Conservation (phyloP, 2,113 vertebrate species). For the Coracopsis vasa region DNA sequence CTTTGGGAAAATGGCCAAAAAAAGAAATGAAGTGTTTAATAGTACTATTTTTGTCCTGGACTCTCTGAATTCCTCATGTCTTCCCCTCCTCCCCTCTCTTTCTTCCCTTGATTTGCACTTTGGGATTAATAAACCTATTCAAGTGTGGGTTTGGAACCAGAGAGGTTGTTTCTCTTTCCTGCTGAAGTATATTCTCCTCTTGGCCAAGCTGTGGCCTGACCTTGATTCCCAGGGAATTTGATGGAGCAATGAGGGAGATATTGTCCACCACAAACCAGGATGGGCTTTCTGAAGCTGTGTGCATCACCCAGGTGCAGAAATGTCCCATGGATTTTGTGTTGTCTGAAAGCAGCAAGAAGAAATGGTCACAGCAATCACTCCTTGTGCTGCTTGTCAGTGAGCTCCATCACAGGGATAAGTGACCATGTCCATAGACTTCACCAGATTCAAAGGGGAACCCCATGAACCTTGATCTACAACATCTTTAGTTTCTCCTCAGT, state of each 20-base stretch:
- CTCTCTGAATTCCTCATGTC: not conserved
- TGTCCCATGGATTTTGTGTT: accelerated
- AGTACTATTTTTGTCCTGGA: not conserved
- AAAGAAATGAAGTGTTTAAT: conserved; percentile 21
- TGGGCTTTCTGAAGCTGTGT: not conserved
- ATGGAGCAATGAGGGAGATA: not conserved
- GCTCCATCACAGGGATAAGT: not conserved
- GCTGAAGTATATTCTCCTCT: not conserved
- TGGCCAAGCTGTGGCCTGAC: not conserved
- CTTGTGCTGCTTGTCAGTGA: not conserved
- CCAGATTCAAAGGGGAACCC: not conserved
- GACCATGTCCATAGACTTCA: not conserved
- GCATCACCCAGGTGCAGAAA: not conserved
- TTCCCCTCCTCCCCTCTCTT: not conserved
- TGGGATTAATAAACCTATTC: not conserved
- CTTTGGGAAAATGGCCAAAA: not conserved
- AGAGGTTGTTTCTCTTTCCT: not conserved
- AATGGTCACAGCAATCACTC: not conserved
- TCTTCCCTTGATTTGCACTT: not conserved
- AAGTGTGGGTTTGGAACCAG: not conserved
- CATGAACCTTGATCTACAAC: not conserved
- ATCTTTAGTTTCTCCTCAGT: not conserved
- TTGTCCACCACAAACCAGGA: accelerated
- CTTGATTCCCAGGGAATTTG: not conserved
- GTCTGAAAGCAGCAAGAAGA: not conserved